Evolutionary conservation across 2,797 vertebrate species (phyloP).

Genomic region (Peromyscus melanophrys): DNA sequence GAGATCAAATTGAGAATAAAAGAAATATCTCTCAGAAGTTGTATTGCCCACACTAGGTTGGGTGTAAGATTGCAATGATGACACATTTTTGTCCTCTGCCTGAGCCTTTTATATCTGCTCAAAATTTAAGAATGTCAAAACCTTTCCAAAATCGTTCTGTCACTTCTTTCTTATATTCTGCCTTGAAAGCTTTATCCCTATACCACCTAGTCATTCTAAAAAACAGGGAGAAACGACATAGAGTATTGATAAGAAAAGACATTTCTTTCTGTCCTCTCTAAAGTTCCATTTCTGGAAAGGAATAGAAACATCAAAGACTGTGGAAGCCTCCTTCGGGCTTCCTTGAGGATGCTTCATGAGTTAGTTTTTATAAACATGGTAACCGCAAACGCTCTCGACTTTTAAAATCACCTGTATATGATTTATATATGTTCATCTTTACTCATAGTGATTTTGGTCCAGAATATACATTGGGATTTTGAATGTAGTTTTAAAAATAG

Average conservation of each 20-base stretch:
- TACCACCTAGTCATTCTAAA: not conserved
- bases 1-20: not conserved
- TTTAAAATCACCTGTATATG: not conserved
- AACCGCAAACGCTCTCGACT: not conserved
- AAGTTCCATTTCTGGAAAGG: not conserved
- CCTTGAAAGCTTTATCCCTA: not conserved
- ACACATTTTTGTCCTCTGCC: not conserved
- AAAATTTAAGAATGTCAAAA: not conserved
- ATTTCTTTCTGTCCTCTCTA: not conserved
- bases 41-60: not conserved
- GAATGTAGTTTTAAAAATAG: not conserved
- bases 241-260: not conserved
- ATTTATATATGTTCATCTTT: not conserved
- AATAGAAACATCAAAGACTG: not conserved
- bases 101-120: conserved; percentile 7
- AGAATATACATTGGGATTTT: not conserved
- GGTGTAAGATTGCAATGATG: not conserved
- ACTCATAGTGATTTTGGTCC: not conserved
- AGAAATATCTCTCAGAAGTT: not conserved
- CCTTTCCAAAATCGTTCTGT: not conserved
- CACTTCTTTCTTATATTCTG: not conserved
- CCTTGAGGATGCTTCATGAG: not conserved
- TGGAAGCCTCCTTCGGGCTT: not conserved
- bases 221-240: not conserved
- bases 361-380: not conserved